Evolutionary conservation across 2,113 vertebrate genomes (phyloP).

Genomic region (Castor canadensis): DNA sequence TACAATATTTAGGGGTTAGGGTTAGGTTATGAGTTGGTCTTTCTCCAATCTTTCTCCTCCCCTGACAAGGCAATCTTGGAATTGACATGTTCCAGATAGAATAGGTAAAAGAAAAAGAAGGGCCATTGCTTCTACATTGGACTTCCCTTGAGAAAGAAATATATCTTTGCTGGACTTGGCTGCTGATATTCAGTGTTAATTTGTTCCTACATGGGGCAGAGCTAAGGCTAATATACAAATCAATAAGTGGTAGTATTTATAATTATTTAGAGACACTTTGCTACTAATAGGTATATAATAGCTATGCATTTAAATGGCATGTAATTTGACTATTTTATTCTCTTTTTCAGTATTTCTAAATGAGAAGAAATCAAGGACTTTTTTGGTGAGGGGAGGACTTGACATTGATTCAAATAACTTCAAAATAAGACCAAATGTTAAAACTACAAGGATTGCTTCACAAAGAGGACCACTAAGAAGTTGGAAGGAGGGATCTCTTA

Average conservation of each 20-base stretch:
- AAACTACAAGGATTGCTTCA: not conserved
- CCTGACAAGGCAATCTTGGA: not conserved
- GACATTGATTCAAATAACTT: not conserved
- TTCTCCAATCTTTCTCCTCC: not conserved
- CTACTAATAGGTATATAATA: not conserved
- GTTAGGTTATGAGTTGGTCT: not conserved
- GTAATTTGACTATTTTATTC: not conserved
- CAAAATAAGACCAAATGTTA: not conserved
- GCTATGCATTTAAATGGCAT: not conserved
- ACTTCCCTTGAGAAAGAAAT: not conserved
- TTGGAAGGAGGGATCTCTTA: not conserved
- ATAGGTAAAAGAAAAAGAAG: not conserved
- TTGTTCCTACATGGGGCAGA: not conserved
- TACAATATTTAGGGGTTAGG: not conserved
- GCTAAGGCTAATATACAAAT: not conserved
- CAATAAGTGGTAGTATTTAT: not conserved
- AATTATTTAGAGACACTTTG: not conserved
- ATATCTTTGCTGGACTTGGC: not conserved
- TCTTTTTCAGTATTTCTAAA: slow-evolving; percentile 1
- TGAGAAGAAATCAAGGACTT: not conserved
- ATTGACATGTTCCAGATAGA: not conserved
- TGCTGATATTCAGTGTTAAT: not conserved
- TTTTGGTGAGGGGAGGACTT: not conserved
- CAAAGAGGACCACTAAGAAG: not conserved
- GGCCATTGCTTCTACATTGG: not conserved